These are phyloP conservation scores for Melanerpes aurifrons DNA, from an alignment of 2,113 vertebrate genomes.

Conservation along the genomic window DNA sequence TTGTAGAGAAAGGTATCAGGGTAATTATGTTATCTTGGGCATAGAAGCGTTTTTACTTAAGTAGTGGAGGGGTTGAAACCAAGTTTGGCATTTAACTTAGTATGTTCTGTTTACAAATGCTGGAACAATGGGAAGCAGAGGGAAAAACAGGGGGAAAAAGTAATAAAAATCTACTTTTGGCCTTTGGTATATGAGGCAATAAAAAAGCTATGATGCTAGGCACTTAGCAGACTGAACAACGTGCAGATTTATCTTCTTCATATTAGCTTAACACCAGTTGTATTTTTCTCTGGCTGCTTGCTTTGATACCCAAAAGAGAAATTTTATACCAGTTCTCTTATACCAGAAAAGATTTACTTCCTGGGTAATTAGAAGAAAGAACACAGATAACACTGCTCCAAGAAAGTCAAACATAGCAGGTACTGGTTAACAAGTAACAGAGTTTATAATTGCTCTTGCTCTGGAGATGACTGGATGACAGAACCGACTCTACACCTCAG, in stretches of 20 bases:
- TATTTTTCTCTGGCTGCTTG: background rate
- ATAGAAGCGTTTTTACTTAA: background rate
- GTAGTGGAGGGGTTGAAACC: background rate
- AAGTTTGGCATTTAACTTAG: background rate
- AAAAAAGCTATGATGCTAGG: background rate
- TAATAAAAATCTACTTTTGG: background rate
- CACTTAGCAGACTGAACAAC: background rate
- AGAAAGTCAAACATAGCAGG: rapidly evolving
- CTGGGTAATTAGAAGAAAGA: background rate
- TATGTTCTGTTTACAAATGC: background rate
- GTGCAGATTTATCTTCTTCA: background rate
- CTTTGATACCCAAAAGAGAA: background rate
- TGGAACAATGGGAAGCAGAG: background rate
- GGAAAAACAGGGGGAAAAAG: background rate
- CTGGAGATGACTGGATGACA: rapidly evolving
- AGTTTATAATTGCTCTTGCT: background rate
- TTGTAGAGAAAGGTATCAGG: background rate
- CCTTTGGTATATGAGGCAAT: background rate
- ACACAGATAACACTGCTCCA: background rate
- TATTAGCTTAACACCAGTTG: background rate
- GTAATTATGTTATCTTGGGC: background rate
- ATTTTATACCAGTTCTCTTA: background rate
- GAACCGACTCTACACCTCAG: background rate
- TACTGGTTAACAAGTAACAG: constrained; percentile 31
- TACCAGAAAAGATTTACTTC: background rate